phyloP scores from a whole-genome alignment of 2,797 vertebrate species.

The Micromesistius poutassou region DNA sequence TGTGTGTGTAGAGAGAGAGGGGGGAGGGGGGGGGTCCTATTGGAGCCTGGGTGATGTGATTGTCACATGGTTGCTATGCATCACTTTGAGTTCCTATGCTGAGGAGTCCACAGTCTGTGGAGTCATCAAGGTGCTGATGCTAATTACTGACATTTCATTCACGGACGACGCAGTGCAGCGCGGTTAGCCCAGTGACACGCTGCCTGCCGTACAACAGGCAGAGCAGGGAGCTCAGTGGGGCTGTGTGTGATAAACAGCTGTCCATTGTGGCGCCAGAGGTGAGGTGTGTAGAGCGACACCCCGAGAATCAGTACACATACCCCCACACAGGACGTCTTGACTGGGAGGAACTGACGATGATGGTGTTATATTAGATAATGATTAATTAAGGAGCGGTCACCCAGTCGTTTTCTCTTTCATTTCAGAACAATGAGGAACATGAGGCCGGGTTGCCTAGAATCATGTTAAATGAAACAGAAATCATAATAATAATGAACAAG shows the following conservation, averaged over 20 bases:
- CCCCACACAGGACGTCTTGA: neutral
- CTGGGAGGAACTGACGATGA: neutral
- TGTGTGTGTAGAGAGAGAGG: no score
- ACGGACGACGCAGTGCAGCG: no score
- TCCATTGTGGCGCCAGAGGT: neutral
- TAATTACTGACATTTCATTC: neutral
- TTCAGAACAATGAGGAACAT: neutral
- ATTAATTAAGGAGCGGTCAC: neutral
- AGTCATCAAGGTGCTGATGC: neutral
- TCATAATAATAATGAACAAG: no score
- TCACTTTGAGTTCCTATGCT: conserved; percentile 14
- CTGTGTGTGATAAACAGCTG: neutral
- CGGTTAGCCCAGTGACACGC: neutral
- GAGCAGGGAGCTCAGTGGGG: neutral
- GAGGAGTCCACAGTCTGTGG: neutral
- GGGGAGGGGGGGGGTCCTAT: neutral
- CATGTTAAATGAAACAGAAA: neutral
- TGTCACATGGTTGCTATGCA: conserved; percentile 52
- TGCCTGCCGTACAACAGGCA: neutral
- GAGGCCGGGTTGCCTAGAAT: neutral
- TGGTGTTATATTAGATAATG: neutral
- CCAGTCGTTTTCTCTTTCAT: neutral
- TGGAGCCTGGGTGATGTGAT: conserved; percentile 41
- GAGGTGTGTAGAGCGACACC: neutral
- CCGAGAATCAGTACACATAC: neutral